Base-by-base conservation (phyloP, 2,888 invertebrate genomes). In the Aspidiotus destructor region DNA sequence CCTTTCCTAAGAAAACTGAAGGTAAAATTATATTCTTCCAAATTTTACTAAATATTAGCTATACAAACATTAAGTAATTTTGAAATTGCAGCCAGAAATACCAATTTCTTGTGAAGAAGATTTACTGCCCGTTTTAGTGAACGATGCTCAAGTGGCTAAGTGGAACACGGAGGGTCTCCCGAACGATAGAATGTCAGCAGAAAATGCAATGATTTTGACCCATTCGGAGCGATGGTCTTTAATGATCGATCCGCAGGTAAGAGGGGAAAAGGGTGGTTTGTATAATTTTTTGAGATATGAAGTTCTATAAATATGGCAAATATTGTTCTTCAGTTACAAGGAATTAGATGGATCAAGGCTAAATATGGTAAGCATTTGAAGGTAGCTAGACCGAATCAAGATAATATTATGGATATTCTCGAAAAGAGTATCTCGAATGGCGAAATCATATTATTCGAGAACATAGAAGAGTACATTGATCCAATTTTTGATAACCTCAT, bases 151-250 rank as follows among this genome's bases (percentile, higher is more conserved):
- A 77, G 85, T 96, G 70, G 96, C 96, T 0, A 82, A 84, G 68
- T 97, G 96, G 96, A 94, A 95, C 77, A 96, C 96, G 76, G 92
- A 93, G 78, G 94, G 85, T 70, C 79, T 97, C 61, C 96, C 96
- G 7, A 88, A 87, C 63, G 96, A 96, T 77, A 82, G 88, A 62
- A 95, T 95, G 93, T 95, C 95, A 8, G 83, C 92, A 0, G 95
- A 96, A 78, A 96, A 96, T 77, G 96, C 95, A 7, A 90, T 91
- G 16, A 94, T 96, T 73, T 81, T 96, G 65, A 86, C 87, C 16
- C 90, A 88, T 77, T 93, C 93, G 0, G 86, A 92, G 54, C 81
- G 95, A 41, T 96, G 95, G 92, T 95, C 96, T 0, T 80, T 96
- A 16, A 92, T 96, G 85, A 94, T 96, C 73, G 96, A 96, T 80